phyloP scores from a whole-genome alignment of 2,797 vertebrate genomes.

The Rhynchotus rufescens region DNA sequence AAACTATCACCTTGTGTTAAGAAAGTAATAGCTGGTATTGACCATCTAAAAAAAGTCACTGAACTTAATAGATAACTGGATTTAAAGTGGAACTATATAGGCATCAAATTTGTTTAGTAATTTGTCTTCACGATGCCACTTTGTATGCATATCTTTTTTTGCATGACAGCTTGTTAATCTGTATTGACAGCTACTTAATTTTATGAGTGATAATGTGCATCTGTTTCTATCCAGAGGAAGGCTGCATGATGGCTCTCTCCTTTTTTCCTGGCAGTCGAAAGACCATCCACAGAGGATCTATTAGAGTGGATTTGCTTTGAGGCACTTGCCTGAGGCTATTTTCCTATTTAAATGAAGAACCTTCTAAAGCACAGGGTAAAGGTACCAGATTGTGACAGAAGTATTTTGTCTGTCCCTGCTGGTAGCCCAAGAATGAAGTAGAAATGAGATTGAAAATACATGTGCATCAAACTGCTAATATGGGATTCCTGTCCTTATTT shows the following conservation, averaged over 20 bases:
- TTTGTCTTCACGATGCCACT: constrained; percentile 29
- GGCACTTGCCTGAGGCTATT: not conserved
- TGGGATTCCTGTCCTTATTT: not conserved
- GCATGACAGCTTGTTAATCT: constrained; percentile 59
- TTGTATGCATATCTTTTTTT: constrained; percentile 14
- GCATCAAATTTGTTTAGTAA: constrained; percentile 30
- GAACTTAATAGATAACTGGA: constrained; percentile 64
- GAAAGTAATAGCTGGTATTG: constrained; percentile 11
- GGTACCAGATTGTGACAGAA: not conserved
- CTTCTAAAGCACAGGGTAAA: not conserved
- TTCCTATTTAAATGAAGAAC: constrained; percentile 11
- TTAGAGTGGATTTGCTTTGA: constrained; percentile 21
- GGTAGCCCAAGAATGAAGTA: not conserved
- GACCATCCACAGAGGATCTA: not conserved
- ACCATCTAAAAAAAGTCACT: constrained; percentile 25
- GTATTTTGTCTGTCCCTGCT: not conserved
- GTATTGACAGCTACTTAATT: constrained; percentile 62
- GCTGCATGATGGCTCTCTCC: not conserved
- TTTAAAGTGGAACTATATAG: constrained; percentile 51
- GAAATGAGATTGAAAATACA: not conserved
- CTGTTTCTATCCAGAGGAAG: not conserved
- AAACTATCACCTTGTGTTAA: constrained; percentile 46
- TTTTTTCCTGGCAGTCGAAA: not conserved
- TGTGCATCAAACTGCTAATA: not conserved
- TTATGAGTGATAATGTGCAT: constrained; percentile 10